Conservation (phyloP, 2,113 vertebrate species). For the Pseudorasbora parva region DNA sequence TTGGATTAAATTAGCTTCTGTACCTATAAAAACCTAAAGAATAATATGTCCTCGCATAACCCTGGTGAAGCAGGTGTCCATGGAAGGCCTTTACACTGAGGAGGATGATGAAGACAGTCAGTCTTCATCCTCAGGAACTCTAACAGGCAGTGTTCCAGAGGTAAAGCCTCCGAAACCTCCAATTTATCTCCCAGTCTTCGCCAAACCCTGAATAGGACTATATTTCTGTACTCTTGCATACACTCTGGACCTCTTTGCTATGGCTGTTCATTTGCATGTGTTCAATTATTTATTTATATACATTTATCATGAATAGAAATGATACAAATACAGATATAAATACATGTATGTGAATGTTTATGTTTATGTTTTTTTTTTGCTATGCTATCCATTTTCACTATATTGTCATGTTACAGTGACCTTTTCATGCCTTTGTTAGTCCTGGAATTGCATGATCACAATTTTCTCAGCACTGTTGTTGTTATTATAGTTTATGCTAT, state of each 20-base stretch:
- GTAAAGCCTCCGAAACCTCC: slow-evolving; percentile 63
- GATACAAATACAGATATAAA: neutral
- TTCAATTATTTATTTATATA: neutral
- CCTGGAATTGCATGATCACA: neutral
- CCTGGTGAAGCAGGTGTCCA: slow-evolving; percentile 64
- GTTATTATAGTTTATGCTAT: neutral
- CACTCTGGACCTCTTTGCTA: neutral
- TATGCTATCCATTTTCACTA: neutral
- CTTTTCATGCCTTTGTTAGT: neutral
- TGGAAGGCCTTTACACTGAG: slow-evolving; percentile 61
- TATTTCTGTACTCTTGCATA: neutral
- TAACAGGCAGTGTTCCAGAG: slow-evolving; percentile 75
- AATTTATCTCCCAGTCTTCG: slow-evolving; percentile 4
- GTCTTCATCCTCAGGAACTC: slow-evolving; percentile 78
- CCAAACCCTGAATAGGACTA: neutral
- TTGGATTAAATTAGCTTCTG: neutral
- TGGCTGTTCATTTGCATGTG: neutral
- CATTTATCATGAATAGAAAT: neutral
- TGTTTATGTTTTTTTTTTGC: neutral
- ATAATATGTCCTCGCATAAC: slow-evolving; percentile 16
- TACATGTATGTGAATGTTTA: neutral
- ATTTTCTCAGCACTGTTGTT: neutral
- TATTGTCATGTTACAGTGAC: neutral
- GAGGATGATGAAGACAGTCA: slow-evolving; percentile 63
- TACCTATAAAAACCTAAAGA: neutral